Evolutionary conservation across 2,797 vertebrate species (phyloP).

Genomic region (Picus viridis): DNA sequence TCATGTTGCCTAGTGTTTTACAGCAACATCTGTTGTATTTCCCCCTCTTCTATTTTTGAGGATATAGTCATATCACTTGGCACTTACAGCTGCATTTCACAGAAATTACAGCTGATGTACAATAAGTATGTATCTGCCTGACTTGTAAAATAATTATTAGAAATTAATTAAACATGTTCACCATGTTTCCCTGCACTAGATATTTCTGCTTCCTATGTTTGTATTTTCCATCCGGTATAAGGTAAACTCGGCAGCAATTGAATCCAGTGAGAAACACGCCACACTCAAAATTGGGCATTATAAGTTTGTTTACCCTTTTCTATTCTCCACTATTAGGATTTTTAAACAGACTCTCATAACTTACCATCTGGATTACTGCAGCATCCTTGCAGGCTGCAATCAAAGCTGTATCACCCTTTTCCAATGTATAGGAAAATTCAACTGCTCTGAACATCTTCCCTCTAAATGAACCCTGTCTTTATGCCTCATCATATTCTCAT

Average conservation of each 20-base stretch:
- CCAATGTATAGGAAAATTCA: neutral
- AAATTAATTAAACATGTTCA: neutral
- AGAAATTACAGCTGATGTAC: conserved; percentile 20
- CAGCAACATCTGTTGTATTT: conserved; percentile 33
- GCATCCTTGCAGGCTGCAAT: neutral
- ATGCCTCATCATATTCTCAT: neutral
- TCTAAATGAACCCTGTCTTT: neutral
- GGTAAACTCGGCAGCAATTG: neutral
- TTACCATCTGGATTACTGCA: conserved; percentile 18
- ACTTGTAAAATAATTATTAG: conserved; percentile 27
- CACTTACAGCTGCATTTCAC: conserved; percentile 25
- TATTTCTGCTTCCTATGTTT: neutral
- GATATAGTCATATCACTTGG: neutral
- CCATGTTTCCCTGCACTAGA: neutral
- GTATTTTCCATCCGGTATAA: neutral
- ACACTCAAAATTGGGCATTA: neutral
- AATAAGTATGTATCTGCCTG: conserved; percentile 30
- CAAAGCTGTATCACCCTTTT: neutral
- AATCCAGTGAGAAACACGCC: neutral
- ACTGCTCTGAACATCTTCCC: neutral
- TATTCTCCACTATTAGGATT: neutral
- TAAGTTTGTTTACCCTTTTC: neutral
- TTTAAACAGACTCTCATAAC: neutral
- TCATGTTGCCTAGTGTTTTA: conserved; percentile 43
- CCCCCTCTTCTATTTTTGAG: conserved; percentile 14